Conservation (phyloP, 2,888 invertebrate species). For the Tanypteryx hageni region DNA sequence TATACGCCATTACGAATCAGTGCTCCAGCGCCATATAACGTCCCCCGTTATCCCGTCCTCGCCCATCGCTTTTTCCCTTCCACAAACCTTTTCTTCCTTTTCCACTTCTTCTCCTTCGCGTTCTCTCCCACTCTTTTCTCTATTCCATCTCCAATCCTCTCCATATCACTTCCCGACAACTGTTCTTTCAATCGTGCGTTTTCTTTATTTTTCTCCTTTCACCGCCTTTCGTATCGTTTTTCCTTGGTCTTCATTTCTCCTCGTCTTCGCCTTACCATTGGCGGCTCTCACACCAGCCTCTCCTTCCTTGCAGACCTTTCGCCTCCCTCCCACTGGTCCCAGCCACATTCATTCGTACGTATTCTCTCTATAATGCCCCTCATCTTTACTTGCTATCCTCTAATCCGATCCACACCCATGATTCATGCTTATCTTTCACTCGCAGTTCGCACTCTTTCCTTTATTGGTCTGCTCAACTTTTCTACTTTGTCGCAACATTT, state of each 20-base stretch:
- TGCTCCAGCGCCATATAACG: slow-evolving; percentile 15
- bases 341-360: background rate
- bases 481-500: background rate
- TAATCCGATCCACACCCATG: background rate
- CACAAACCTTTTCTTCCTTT: background rate
- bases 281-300: background rate
- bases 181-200: too few species aligned
- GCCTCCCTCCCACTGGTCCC: background rate
- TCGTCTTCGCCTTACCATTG: background rate
- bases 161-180: background rate
- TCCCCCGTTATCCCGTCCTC: background rate
- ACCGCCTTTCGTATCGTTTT: background rate
- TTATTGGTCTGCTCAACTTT: too few species aligned
- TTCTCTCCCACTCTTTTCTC: background rate
- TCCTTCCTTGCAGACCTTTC: background rate
- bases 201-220: background rate
- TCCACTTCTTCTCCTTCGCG: background rate
- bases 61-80: background rate
- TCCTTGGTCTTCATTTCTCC: background rate
- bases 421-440: too few species aligned
- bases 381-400: slow-evolving; percentile 5
- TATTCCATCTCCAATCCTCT: background rate
- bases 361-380: background rate
- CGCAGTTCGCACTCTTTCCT: too few species aligned
- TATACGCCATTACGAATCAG: slow-evolving; percentile 60